Conservation (phyloP, 2,888 invertebrate species). For the Pristionchus entomophagus region DNA sequence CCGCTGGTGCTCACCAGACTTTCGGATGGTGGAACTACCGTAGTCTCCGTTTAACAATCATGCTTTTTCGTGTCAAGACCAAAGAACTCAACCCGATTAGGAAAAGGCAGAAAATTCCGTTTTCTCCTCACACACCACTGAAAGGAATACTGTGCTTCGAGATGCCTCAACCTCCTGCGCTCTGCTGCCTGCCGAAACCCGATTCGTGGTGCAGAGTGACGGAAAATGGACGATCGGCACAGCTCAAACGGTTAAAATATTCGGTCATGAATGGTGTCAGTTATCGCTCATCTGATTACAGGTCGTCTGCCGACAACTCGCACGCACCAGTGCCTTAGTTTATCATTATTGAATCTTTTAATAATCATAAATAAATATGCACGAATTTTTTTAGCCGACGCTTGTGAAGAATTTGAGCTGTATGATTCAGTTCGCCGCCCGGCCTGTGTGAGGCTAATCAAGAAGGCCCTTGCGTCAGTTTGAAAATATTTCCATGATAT, state of each 20-base stretch:
- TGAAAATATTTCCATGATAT: not conserved
- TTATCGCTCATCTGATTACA: not conserved
- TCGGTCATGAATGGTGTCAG: too few relatives aligned
- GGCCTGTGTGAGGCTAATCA: not conserved
- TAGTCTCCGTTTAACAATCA: too few relatives aligned
- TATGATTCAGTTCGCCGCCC: not conserved
- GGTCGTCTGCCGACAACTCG: constrained; percentile 13
- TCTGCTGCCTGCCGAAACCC: not conserved
- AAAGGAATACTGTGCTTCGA: not conserved
- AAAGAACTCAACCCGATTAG: too few relatives aligned
- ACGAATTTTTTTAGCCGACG: not conserved
- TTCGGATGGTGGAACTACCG: too few relatives aligned
- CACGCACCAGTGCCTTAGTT: not conserved
- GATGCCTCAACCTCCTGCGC: not conserved
- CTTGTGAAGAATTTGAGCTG: constrained; percentile 34
- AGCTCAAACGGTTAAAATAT: not conserved
- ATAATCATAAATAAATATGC: too few relatives aligned
- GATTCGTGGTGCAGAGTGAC: not conserved
- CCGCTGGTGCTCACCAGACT: too few relatives aligned
- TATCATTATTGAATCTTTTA: not conserved
- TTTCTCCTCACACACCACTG: too few relatives aligned
- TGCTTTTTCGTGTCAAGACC: too few relatives aligned
- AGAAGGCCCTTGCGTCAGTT: not conserved
- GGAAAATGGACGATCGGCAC: not conserved
- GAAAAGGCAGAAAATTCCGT: too few relatives aligned